Evolutionary conservation across 2,888 invertebrate genomes (phyloP).

Genomic region (Eristalis pertinax): DNA sequence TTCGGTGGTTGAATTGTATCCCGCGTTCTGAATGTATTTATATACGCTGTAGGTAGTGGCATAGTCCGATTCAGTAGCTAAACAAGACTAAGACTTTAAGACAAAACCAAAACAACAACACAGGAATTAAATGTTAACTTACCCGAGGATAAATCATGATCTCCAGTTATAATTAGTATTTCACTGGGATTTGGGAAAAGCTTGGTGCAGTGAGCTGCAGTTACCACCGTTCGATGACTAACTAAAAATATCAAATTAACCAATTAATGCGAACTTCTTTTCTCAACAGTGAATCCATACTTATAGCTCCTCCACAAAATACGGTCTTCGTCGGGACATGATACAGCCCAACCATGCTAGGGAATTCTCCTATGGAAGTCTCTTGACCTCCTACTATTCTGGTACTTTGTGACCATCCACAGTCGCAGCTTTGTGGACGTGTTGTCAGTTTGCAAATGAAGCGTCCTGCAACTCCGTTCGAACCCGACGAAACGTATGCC

Average conservation of each 20-base stretch:
- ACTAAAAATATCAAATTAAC: conserved; percentile 71
- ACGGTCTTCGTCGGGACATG: conserved; percentile 73
- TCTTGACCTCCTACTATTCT: conserved; percentile 83
- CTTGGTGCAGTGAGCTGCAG: conserved; percentile 83
- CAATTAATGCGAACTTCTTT: not conserved
- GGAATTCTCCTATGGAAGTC: conserved; percentile 84
- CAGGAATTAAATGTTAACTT: conserved; percentile 73
- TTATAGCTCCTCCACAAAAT: conserved; percentile 82
- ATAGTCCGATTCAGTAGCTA: conserved; percentile 65
- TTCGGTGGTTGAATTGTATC: conserved; percentile 68
- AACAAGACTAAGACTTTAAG: not conserved
- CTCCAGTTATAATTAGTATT: conserved; percentile 82
- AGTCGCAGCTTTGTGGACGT: conserved; percentile 76
- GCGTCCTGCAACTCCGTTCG: conserved; percentile 74
- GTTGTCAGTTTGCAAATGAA: conserved; percentile 75
- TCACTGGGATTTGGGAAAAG: conserved; percentile 73
- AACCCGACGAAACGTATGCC: conserved; percentile 74
- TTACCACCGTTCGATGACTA: conserved; percentile 80
- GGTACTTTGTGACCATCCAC: conserved; percentile 79
- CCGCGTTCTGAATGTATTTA: conserved; percentile 76
- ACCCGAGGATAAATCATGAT: conserved; percentile 82
- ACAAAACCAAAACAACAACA: not conserved
- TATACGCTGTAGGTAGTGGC: conserved; percentile 80
- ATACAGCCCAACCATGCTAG: conserved; percentile 83
- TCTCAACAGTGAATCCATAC: conserved; percentile 70